Evolutionary conservation across 2,888 invertebrate species (phyloP).

Genomic region (Sphecodes monilicornis): DNA sequence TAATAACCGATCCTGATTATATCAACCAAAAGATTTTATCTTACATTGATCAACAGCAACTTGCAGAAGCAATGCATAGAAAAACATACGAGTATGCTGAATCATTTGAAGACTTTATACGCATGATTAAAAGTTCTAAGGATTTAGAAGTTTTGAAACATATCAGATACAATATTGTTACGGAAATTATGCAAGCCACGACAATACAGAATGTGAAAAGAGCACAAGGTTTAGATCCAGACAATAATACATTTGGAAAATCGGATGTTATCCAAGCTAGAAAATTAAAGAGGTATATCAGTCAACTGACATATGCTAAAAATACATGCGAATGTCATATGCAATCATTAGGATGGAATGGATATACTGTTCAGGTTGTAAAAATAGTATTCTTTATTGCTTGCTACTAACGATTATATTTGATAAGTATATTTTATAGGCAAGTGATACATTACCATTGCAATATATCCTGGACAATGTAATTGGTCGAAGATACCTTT

Average conservation of each 20-base stretch:
- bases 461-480: conserved; percentile 91
- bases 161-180: conserved; percentile 94
- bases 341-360: conserved; percentile 91
- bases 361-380: conserved; percentile 84
- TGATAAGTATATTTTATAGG: conserved; percentile 71
- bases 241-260: conserved; percentile 87
- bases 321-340: conserved; percentile 92
- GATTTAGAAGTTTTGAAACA: conserved; percentile 93
- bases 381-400: conserved; percentile 69
- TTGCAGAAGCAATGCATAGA: conserved; percentile 91
- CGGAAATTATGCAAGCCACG: conserved; percentile 97
- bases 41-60: conserved; percentile 93
- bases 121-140: conserved; percentile 92
- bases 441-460: conserved; percentile 86
- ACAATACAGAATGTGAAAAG: conserved; percentile 95
- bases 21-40: conserved; percentile 94
- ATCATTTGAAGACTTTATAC: conserved; percentile 95
- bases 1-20: conserved; percentile 95
- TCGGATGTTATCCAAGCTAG: conserved; percentile 92
- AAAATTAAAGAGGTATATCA: conserved; percentile 93
- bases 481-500: conserved; percentile 92
- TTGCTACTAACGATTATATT: conserved; percentile 16
- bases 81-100: conserved; percentile 95
- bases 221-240: conserved; percentile 91
- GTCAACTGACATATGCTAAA: conserved; percentile 92